Percentiles rank a stretch among this genome's conserved stretches.
Evolutionary conservation across 2,797 vertebrate genomes (phyloP).

Genomic region (Thripadectes ignobilis): DNA sequence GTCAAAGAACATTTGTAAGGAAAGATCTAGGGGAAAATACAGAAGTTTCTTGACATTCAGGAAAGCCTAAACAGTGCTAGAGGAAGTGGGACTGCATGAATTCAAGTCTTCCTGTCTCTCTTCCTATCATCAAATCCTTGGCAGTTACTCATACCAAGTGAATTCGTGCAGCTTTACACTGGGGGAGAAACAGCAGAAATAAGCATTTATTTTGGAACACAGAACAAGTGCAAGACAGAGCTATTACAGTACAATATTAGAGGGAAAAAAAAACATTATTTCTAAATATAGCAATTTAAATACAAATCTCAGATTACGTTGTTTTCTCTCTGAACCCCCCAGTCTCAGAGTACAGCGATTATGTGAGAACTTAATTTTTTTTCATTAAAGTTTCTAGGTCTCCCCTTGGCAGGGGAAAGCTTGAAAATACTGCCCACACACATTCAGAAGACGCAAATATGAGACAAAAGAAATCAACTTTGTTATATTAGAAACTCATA

Average conservation of each 20-base stretch:
- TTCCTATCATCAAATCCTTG: neutral
- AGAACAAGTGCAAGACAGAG: neutral
- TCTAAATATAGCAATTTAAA: constrained; percentile 2
- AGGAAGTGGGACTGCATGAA: neutral
- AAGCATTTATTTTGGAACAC: neutral
- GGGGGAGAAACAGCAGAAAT: neutral
- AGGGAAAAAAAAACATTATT: neutral
- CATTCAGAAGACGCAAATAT: neutral
- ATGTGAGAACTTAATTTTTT: neutral
- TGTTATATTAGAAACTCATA: neutral
- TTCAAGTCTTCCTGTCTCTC: neutral
- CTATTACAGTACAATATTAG: neutral
- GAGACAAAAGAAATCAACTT: neutral
- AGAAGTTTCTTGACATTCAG: neutral
- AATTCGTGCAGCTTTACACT: neutral
- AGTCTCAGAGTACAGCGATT: neutral
- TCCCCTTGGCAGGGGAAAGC: neutral
- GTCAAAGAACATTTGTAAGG: neutral
- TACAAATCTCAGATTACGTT: neutral
- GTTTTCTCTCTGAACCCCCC: neutral
- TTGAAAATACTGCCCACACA: neutral
- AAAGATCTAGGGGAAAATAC: neutral
- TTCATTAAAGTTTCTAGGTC: neutral
- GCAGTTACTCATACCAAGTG: neutral
- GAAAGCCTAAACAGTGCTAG: neutral